Base-by-base conservation (phyloP, 1,140 invertebrate genomes). In the Zaprionus gabonicus region DNA sequence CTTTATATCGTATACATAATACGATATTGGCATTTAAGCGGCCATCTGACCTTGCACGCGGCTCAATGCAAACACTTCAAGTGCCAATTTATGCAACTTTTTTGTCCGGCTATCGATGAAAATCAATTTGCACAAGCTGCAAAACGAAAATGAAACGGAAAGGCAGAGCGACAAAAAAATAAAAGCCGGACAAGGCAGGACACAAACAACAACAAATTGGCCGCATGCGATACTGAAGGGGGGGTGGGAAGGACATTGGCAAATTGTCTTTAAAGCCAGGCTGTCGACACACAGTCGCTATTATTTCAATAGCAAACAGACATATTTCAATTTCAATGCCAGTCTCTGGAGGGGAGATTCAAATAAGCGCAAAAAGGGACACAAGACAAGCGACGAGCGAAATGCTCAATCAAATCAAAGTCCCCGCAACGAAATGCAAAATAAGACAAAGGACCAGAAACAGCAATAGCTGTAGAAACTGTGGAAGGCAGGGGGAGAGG, bases 391-490 rank as follows among this genome's bases (percentile, higher is more conserved):
- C 28, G 68, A 75, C 28, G 68, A 75, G 76, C 56, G 56, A 87
- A 84, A 84, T 90, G 85, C 76, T 88, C 84, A 88, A 90, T 88
- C 84, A 88, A 88, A 90, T 88, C 85, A 90, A 81, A 88, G 78
- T 58, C 73, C 41, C 34, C 28, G 34, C 63, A 71, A 36, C 31
- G 28, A 78, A 81, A 88, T 84, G 68, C 84, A 82, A 80, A 87
- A 78, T 81, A 88, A 87, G 78, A 88, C 83, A 88, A 87, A 77
- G 66, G 62, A 81, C 73, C 72, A 74, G 68, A 28, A 28, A 28
- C 28, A 36, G 56, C 56, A 49, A 65, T 59, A 25, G 38, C 12
- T 23, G 20, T n/a, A 36, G 56, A 20, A 10, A 6, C 9, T 3
- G 20, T 1, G 2, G 31, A 23, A 4, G 17, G 3, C 3, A 2